Conservation (phyloP, 2,888 invertebrate genomes). For the Ophion slaviceki region DNA sequence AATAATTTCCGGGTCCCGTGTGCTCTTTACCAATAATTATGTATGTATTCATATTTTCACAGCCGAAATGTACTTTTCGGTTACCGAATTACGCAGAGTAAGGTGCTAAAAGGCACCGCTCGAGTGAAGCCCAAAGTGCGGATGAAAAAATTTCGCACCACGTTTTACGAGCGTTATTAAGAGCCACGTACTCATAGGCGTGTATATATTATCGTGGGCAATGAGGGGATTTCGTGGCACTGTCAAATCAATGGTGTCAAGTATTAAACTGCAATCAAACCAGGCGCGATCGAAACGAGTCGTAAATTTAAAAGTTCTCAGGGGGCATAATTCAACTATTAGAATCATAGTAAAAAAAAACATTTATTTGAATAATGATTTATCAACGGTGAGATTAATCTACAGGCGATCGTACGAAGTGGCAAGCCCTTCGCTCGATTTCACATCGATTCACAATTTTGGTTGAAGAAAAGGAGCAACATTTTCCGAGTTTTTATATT, state of each 20-base stretch:
- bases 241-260: not conserved
- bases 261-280: not conserved
- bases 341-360: not conserved
- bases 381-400: too few species aligned
- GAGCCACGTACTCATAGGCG: too few species aligned
- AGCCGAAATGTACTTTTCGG: not conserved
- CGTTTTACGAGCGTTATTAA: not conserved
- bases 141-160: not conserved
- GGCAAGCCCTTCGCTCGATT: too few species aligned
- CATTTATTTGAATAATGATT: too few species aligned
- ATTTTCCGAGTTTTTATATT: too few species aligned
- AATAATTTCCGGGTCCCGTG: not conserved
- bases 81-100: not conserved
- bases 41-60: not conserved
- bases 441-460: too few species aligned
- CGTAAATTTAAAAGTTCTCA: not conserved
- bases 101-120: conserved; percentile 14
- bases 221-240: not conserved
- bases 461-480: too few species aligned
- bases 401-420: too few species aligned
- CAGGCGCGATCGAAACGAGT: not conserved
- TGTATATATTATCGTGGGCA: not conserved
- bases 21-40: not conserved
- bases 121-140: not conserved
- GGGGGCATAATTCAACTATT: not conserved